Evolutionary conservation across 2,113 vertebrate genomes (phyloP).

Genomic region (Paratilapia polleni): DNA sequence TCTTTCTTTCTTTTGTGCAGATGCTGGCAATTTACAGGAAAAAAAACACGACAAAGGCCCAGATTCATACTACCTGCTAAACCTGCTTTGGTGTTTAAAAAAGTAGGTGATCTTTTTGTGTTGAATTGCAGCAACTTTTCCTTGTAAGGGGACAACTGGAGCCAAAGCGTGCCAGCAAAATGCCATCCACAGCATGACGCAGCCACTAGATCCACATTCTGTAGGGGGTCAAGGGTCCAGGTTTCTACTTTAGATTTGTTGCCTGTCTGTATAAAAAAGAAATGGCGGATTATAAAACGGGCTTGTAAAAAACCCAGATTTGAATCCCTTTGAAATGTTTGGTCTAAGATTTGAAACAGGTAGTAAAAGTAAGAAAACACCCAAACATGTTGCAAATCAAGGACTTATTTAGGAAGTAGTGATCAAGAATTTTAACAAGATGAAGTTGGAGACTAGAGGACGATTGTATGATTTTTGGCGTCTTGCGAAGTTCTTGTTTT

Average conservation of each 20-base stretch:
- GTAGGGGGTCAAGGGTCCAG: too few species aligned
- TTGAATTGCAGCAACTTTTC: background rate
- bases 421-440: too few species aligned
- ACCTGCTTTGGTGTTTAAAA: background rate
- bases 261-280: rapidly evolving
- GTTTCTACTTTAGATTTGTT: too few species aligned
- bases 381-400: too few species aligned
- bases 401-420: background rate
- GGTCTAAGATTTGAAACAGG: background rate
- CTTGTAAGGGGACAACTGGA: background rate
- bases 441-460: too few species aligned
- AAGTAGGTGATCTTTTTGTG: background rate
- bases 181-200: background rate
- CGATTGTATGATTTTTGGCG: too few species aligned
- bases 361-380: background rate
- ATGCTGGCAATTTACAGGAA: background rate
- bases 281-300: background rate
- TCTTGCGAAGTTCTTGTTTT: too few species aligned
- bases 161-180: background rate
- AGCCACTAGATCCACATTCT: background rate
- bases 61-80: too few species aligned
- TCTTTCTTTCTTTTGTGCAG: background rate
- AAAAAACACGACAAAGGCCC: too few species aligned
- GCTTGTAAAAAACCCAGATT: background rate
- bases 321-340: background rate